Evolutionary conservation across 2,888 invertebrate genomes (phyloP).

Genomic region (Amphipyra berbera): DNA sequence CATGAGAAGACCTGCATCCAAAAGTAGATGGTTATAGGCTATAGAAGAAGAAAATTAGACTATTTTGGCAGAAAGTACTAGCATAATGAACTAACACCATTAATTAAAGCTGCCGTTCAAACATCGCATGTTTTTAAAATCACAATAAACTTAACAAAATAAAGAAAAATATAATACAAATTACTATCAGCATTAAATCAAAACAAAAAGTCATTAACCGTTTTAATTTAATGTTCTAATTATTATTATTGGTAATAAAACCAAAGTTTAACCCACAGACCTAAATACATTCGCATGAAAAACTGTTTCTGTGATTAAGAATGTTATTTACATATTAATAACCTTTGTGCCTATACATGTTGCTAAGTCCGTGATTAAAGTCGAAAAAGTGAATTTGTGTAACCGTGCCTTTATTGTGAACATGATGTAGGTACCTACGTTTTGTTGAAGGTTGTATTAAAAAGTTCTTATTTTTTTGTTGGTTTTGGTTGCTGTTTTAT

Average conservation of each 20-base stretch:
- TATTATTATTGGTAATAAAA: constrained; percentile 34
- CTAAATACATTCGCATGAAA: constrained; percentile 37
- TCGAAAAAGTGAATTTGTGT: neutral
- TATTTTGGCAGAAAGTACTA: too few species aligned
- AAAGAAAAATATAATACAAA: neutral
- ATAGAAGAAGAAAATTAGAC: too few species aligned
- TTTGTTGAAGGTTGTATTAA: too few species aligned
- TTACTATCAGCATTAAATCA: constrained; percentile 9
- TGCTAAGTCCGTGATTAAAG: constrained; percentile 7
- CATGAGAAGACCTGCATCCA: too few species aligned
- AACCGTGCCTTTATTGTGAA: neutral
- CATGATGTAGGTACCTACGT: neutral
- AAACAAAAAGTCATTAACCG: constrained; percentile 20
- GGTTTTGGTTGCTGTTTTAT: too few species aligned
- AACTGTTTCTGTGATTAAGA: constrained; percentile 28
- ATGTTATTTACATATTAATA: constrained; percentile 40
- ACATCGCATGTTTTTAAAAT: too few species aligned
- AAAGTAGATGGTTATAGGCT: too few species aligned
- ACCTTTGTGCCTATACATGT: constrained; percentile 1
- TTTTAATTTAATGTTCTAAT: constrained; percentile 21
- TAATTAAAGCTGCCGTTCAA: too few species aligned
- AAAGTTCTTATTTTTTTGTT: too few species aligned
- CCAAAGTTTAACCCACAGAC: constrained; percentile 41
- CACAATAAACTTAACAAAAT: neutral
- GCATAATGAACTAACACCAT: too few species aligned